A percentile compares a stretch with the other conserved stretches of the same genome.
These are phyloP conservation scores for Lerema accius DNA, from an alignment of 1,140 invertebrate species.

Conservation along the genomic window DNA sequence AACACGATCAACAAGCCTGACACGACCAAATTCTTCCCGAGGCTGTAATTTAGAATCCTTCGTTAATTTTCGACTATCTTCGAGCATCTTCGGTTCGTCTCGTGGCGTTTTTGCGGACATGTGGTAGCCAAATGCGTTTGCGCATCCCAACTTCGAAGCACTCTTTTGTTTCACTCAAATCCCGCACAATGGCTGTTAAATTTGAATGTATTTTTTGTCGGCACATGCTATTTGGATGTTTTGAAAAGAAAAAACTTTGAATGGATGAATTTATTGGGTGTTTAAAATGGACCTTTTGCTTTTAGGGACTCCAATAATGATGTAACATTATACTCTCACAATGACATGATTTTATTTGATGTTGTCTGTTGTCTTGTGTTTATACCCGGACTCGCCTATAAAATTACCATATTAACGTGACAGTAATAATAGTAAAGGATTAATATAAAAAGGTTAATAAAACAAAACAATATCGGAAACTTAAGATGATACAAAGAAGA, in stretches of 20 bases:
- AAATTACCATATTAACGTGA: too few relatives aligned
- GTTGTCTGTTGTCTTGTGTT: constrained; percentile 4
- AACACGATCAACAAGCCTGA: constrained; percentile 28
- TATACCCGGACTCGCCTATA: constrained; percentile 1
- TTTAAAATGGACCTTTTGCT: constrained; percentile 46
- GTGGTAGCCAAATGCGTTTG: constrained; percentile 68
- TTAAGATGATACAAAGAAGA: too few relatives aligned
- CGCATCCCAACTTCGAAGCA: constrained; percentile 52
- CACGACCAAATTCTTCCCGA: constrained; percentile 39
- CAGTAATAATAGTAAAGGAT: not conserved
- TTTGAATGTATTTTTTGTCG: constrained; percentile 57
- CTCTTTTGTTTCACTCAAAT: constrained; percentile 61
- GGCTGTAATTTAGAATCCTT: constrained; percentile 41
- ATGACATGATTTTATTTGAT: constrained; percentile 18
- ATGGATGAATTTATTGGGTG: constrained; percentile 49
- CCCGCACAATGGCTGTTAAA: constrained; percentile 49
- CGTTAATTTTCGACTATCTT: constrained; percentile 49
- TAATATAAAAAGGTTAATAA: too few relatives aligned
- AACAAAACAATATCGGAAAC: too few relatives aligned
- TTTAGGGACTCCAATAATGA: constrained; percentile 35
- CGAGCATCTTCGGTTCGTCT: constrained; percentile 46
- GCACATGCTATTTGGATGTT: constrained; percentile 49
- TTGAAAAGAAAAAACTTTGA: constrained; percentile 47
- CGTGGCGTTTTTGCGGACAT: constrained; percentile 65
- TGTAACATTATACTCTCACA: constrained; percentile 35